Evolutionary conservation across 2,888 invertebrate species (phyloP).

Genomic region (Cataglyphis albicans): DNA sequence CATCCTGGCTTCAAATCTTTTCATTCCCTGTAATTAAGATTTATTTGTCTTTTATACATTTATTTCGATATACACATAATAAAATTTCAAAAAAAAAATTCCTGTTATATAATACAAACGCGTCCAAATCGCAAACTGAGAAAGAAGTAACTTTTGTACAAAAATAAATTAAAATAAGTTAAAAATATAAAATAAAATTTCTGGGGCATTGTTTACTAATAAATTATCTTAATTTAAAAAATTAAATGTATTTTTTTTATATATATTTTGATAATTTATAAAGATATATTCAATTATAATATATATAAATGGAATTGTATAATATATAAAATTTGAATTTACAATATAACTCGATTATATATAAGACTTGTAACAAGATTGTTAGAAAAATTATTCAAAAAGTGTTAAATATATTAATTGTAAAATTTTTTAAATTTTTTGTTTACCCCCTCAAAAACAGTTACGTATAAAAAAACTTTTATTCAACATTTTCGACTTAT

Average conservation of each 20-base stretch:
- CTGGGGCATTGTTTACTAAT: neutral
- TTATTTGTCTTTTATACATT: slow-evolving; percentile 10
- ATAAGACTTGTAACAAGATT: neutral
- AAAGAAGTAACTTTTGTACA: neutral
- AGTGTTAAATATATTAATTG: neutral
- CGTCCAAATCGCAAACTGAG: neutral
- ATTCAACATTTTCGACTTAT: neutral
- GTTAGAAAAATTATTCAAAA: too few species aligned
- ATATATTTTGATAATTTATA: neutral
- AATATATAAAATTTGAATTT: neutral
- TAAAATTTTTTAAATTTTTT: neutral
- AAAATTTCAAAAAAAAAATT: neutral
- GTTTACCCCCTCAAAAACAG: neutral
- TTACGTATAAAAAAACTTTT: neutral
- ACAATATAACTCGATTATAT: neutral
- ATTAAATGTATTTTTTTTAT: neutral
- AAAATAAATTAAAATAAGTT: neutral
- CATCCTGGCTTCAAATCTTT: slow-evolving; percentile 95
- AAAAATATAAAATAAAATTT: neutral
- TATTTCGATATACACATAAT: slow-evolving; percentile 9
- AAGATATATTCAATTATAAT: neutral
- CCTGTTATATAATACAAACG: neutral
- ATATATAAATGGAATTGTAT: too few species aligned
- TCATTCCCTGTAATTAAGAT: slow-evolving; percentile 90
- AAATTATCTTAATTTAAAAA: neutral